Conservation (phyloP, 2,888 invertebrate genomes). For the Lacanobia wlatinum region DNA sequence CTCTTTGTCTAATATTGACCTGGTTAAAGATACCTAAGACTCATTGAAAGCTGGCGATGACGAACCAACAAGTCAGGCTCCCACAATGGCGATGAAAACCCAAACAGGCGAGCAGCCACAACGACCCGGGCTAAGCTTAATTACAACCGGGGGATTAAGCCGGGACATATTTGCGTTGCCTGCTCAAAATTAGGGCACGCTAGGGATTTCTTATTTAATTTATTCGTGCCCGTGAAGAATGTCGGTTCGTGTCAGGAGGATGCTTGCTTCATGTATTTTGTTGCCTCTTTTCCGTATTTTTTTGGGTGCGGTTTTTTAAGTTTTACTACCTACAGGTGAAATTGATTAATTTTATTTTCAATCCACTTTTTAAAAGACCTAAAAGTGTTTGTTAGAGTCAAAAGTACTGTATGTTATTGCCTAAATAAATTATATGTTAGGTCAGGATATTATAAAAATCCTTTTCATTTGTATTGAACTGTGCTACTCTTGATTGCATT, state of each 20-base stretch:
- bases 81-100: slow-evolving; percentile 66
- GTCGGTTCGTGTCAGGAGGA: slow-evolving; percentile 56
- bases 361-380: not conserved
- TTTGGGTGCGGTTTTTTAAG: slow-evolving; percentile 9
- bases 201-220: slow-evolving; percentile 77
- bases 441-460: too few relatives aligned
- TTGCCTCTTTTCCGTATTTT: slow-evolving; percentile 32
- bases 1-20: not conserved
- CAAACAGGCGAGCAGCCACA: slow-evolving; percentile 67
- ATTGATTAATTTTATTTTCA: not conserved
- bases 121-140: slow-evolving; percentile 71
- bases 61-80: slow-evolving; percentile 62
- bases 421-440: too few relatives aligned
- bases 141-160: slow-evolving; percentile 72
- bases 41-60: slow-evolving; percentile 65
- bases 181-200: slow-evolving; percentile 73
- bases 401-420: too few relatives aligned
- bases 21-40: slow-evolving; percentile 6
- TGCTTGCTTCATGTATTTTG: slow-evolving; percentile 40
- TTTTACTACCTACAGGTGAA: slow-evolving; percentile 7
- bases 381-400: too few relatives aligned
- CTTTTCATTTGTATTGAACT: not conserved
- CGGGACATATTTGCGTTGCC: slow-evolving; percentile 73
- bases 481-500: not conserved
- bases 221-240: slow-evolving; percentile 74